A percentile compares a stretch with the other conserved stretches of the same genome.
These are phyloP conservation scores for Megalops atlanticus DNA, from an alignment of 2,113 vertebrate species.

Conservation along the genomic window DNA sequence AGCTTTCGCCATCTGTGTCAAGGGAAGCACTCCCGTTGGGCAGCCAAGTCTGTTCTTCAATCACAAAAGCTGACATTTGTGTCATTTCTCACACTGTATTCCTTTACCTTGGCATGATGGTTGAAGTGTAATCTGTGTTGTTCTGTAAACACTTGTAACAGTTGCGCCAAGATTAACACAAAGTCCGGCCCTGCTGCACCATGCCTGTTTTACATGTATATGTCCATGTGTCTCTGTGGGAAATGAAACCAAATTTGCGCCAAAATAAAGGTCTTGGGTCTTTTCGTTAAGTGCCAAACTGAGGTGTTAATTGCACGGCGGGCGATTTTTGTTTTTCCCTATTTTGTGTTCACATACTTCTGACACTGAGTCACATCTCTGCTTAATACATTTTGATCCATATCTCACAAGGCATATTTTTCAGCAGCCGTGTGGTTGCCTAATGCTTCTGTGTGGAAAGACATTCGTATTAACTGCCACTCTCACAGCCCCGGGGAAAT, in stretches of 20 bases:
- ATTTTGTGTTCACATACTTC: neutral
- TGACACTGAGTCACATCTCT: conserved; percentile 13
- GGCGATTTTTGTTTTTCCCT: neutral
- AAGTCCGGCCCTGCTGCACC: too few species aligned
- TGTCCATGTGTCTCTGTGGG: too few species aligned
- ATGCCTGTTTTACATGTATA: too few species aligned
- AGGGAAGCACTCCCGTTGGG: neutral
- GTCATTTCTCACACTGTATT: neutral
- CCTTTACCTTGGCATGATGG: neutral
- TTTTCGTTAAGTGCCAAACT: neutral
- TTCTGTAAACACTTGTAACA: too few species aligned
- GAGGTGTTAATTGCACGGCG: neutral
- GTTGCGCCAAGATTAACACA: too few species aligned
- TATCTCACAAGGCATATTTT: conserved; percentile 18
- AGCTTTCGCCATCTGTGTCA: neutral
- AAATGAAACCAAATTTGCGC: neutral
- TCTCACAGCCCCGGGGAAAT: neutral
- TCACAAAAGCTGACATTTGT: too few species aligned
- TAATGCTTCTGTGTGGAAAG: conserved; percentile 24
- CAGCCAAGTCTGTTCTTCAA: neutral
- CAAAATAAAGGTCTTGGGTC: neutral
- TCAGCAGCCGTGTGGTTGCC: conserved; percentile 1
- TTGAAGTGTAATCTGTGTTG: too few species aligned
- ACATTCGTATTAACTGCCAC: conserved; percentile 10
- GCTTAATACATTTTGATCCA: neutral